phyloP scores from a whole-genome alignment of 2,797 vertebrate genomes.

The Momotus momota region DNA sequence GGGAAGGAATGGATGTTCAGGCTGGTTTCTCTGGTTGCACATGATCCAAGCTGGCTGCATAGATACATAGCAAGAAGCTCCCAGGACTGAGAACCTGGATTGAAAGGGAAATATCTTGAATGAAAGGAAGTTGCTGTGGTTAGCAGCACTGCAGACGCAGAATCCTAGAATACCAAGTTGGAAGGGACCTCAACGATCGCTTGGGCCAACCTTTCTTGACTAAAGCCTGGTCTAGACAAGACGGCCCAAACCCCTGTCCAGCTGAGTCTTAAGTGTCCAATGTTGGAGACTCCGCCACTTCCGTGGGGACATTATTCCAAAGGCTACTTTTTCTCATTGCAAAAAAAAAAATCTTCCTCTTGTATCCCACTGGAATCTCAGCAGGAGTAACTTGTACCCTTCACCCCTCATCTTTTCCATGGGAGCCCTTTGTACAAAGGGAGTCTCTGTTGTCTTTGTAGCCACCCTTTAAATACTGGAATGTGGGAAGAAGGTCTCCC shows the following conservation, averaged over 20 bases:
- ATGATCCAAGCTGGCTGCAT: fast-evolving
- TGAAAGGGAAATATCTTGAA: too few species aligned
- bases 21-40: not conserved
- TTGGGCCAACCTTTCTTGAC: too few species aligned
- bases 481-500: not conserved
- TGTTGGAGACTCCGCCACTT: not conserved
- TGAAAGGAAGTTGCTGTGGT: too few species aligned
- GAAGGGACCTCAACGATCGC: too few species aligned
- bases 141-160: too few species aligned
- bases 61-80: too few species aligned
- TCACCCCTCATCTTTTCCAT: not conserved
- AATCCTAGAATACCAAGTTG: too few species aligned
- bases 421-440: not conserved
- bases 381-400: not conserved
- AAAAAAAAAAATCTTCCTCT: not conserved
- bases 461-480: not conserved
- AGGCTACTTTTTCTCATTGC: not conserved
- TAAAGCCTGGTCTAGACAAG: not conserved
- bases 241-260: not conserved
- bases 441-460: not conserved
- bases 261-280: not conserved
- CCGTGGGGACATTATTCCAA: not conserved
- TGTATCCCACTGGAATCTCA: not conserved
- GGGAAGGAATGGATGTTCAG: too few species aligned
- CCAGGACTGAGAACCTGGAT: not conserved